phyloP scores from a whole-genome alignment of 1,140 invertebrate species.

The Drosophila grimshawi region DNA sequence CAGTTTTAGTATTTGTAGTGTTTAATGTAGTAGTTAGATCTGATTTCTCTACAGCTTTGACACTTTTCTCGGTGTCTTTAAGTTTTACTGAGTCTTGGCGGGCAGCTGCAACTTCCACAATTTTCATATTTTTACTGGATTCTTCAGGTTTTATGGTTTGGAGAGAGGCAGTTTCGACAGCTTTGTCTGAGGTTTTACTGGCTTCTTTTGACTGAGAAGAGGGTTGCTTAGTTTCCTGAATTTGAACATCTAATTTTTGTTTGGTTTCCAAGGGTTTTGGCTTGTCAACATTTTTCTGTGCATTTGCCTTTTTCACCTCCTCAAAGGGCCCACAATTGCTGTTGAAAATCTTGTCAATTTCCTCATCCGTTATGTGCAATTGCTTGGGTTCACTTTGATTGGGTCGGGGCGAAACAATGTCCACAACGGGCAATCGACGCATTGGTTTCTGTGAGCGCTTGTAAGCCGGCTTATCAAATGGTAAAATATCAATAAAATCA shows the following conservation, averaged over 20 bases:
- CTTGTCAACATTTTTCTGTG: neutral
- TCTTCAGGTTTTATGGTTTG: neutral
- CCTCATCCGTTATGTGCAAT: conserved; percentile 78
- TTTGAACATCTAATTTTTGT: conserved; percentile 7
- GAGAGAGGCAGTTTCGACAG: conserved; percentile 1
- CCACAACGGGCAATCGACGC: conserved; percentile 85
- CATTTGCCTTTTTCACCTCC: conserved; percentile 53
- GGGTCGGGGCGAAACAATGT: conserved; percentile 84
- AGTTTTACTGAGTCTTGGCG: neutral
- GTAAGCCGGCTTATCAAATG: conserved; percentile 87
- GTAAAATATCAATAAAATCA: conserved; percentile 86
- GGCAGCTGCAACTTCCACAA: neutral
- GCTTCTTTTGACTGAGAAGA: neutral
- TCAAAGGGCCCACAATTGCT: conserved; percentile 73
- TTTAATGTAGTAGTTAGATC: neutral
- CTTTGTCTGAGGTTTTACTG: neutral
- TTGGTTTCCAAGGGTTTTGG: neutral
- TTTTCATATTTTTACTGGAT: neutral
- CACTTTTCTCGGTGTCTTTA: neutral
- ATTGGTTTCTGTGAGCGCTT: conserved; percentile 87
- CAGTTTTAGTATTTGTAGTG: neutral
- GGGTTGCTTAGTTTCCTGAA: conserved; percentile 13
- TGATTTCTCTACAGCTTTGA: neutral
- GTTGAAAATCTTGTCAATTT: conserved; percentile 81
- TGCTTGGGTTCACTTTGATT: conserved; percentile 48